Conservation (phyloP, 1,140 invertebrate species). For the Platyscapa corneri region DNA sequence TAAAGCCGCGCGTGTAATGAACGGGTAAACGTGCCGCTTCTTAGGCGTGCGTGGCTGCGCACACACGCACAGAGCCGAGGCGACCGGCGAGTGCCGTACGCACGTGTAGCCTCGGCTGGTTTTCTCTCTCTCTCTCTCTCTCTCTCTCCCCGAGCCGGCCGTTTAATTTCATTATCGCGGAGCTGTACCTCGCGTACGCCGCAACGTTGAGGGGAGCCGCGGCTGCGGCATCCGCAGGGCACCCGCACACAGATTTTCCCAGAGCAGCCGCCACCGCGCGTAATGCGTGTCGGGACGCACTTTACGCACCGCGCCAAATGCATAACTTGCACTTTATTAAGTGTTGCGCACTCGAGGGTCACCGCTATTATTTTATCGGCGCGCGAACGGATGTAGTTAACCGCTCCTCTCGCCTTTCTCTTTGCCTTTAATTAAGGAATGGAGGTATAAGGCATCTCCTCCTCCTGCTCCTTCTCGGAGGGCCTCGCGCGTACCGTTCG, state of each 20-base stretch:
- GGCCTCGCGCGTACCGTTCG: no score
- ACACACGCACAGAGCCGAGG: no score
- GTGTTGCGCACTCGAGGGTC: background rate
- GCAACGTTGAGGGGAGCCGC: no score
- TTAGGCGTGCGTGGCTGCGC: background rate
- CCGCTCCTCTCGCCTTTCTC: background rate
- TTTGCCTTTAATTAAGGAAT: background rate
- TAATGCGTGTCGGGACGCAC: background rate
- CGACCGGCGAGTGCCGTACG: background rate
- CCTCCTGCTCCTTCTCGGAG: no score
- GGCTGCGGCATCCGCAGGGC: background rate
- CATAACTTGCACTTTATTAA: background rate
- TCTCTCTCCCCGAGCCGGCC: background rate
- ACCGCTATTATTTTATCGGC: background rate
- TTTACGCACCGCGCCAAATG: background rate
- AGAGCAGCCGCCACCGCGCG: background rate
- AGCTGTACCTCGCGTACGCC: background rate
- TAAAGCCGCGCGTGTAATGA: background rate
- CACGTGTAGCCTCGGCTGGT: background rate
- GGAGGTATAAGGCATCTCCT: background rate
- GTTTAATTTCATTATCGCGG: constrained; percentile 45
- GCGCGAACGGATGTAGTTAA: no score
- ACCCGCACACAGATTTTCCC: constrained; percentile 30
- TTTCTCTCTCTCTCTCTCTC: background rate
- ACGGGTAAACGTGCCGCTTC: background rate